Evolutionary conservation across 2,797 vertebrate species (phyloP), one percentile per base, ranked within the genome.

Genomic region (Crocodylus rhombifer): DNA sequence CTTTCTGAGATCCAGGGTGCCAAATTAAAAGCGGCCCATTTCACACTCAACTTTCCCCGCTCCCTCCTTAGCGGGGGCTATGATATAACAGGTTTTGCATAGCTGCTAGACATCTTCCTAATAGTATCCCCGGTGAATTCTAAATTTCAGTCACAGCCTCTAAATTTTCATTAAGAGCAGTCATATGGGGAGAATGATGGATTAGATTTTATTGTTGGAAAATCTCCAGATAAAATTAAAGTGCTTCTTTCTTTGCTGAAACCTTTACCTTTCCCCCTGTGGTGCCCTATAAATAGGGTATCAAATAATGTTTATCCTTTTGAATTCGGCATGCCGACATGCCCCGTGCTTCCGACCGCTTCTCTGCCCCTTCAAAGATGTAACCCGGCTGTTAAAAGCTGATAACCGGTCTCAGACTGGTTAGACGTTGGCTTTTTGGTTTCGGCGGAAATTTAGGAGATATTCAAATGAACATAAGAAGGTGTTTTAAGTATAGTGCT

Each of bases 111-210:
- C 93, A 85, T 93, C 95, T 94, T 97, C 96, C 95, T 93, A 86
- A 97, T 91, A 84, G 97, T 69, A 73, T 82, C 97, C 96, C 97
- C 4, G 17, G 95, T 92, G 97, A 91, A 97, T 97, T 97, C 96
- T 97, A 94, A 91, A 96, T 97, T 97, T 97, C 97, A 97, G 93
- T 96, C 94, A 65, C 97, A 97, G 96, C 90, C 96, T 96, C 93
- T 97, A 96, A 95, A 95, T 97, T 97, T 97, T 97, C 96, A 97
- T 96, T 97, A 98, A 96, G 95, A 95, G 96, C 97, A 96, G 96
- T 96, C 97, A 95, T 93, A 89, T 86, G 58, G 93, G 90, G 97
- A 96, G 88, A 85, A 93, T 96, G 94, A 97, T 93, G 91, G 96
- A 95, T 96, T 97, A 85, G 94, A 96, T 95, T 97, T 97, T 97